A percentile compares a stretch with the other conserved stretches of the same genome.
Conservation (phyloP, 1,140 invertebrate genomes). For the Metopolophium dirhodum region DNA sequence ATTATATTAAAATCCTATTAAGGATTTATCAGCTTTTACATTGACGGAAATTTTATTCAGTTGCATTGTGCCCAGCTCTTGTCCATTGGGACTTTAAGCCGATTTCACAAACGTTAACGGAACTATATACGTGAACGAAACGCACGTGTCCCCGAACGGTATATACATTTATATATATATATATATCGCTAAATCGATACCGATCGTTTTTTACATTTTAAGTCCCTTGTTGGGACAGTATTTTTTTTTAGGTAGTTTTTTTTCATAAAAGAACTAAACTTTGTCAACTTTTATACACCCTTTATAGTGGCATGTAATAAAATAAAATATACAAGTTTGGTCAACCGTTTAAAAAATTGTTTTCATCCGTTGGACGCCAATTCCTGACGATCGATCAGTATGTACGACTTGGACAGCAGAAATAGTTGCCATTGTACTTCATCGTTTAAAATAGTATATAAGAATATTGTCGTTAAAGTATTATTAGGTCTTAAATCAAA, state of each 20-base stretch:
- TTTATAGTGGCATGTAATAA: not conserved
- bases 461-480: not conserved
- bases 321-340: conserved; percentile 8
- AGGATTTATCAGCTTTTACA: not conserved
- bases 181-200: conserved; percentile 41
- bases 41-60: not conserved
- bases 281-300: conserved; percentile 28
- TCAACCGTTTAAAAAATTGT: conserved; percentile 11
- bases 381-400: not conserved
- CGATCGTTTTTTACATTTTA: conserved; percentile 32
- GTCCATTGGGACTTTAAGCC: conserved; percentile 30
- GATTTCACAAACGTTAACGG: conserved; percentile 42
- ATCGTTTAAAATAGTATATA: not conserved
- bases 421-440: not conserved
- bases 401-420: not conserved
- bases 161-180: not conserved
- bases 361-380: not conserved
- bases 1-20: conserved; percentile 1
- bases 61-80: not conserved
- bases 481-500: not conserved
- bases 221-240: not conserved
- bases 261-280: conserved; percentile 30
- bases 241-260: not conserved
- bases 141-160: not conserved
- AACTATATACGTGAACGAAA: conserved; percentile 27